Conservation (phyloP, 2,797 vertebrate genomes). For the Australoheros facetus region DNA sequence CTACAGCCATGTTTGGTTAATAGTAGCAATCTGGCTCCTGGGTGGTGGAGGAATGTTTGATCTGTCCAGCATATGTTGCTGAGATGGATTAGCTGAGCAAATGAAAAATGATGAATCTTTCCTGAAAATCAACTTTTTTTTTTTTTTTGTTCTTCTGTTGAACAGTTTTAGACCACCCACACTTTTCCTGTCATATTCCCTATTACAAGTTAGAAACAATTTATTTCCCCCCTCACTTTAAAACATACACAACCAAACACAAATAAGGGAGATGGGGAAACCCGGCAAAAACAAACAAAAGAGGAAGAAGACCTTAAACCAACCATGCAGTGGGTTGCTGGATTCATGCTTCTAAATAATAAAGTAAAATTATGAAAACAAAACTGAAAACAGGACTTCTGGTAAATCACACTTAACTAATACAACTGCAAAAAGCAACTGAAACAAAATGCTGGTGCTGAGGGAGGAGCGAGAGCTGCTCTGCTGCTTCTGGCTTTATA, state of each 20-base stretch:
- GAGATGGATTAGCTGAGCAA: constrained; percentile 35
- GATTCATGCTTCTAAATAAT: background rate
- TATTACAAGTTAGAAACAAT: background rate
- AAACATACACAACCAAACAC: background rate
- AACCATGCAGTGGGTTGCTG: background rate
- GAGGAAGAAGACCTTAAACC: background rate
- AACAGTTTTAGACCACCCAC: background rate
- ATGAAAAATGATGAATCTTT: constrained; percentile 17
- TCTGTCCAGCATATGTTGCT: constrained; percentile 45
- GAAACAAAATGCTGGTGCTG: background rate
- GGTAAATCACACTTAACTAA: background rate
- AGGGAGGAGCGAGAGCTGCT: background rate
- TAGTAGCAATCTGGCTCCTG: constrained; percentile 36
- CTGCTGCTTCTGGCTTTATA: background rate
- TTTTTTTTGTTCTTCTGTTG: background rate
- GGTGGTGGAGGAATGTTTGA: constrained; percentile 52
- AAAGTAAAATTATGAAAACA: background rate
- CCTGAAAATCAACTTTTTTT: background rate
- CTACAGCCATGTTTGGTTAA: constrained; percentile 51
- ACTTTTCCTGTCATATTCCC: background rate
- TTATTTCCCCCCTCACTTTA: background rate
- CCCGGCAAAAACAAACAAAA: background rate
- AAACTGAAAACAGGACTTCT: background rate
- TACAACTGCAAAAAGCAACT: background rate
- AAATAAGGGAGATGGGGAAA: background rate